A percentile compares a stretch with the other conserved stretches of the same genome.
Evolutionary conservation across 2,113 vertebrate genomes (phyloP).

Genomic region (Alligator sinensis): DNA sequence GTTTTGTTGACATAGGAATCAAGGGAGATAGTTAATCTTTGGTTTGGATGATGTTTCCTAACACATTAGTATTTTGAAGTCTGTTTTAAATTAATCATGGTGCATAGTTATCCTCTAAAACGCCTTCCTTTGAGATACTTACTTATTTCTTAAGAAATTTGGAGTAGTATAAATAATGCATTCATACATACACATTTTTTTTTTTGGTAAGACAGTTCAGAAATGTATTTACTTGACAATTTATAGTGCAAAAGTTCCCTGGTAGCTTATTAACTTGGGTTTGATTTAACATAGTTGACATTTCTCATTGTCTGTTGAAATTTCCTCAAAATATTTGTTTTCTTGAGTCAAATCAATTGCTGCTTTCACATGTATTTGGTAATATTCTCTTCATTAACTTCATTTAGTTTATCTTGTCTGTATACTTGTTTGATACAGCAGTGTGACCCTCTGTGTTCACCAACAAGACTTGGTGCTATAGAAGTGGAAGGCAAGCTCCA

Average conservation of each 20-base stretch:
- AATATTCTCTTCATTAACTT: slow-evolving; percentile 1
- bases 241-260: slow-evolving; percentile 14
- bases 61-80: background rate
- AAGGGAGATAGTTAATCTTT: background rate
- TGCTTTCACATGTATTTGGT: background rate
- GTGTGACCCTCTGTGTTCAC: background rate
- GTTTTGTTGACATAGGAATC: background rate
- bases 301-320: background rate
- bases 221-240: background rate
- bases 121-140: background rate
- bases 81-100: background rate
- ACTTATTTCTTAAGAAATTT: background rate
- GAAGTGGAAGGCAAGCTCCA: background rate
- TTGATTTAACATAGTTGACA: background rate
- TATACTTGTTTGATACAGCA: background rate
- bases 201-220: background rate
- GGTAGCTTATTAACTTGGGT: accelerated
- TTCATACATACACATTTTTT: background rate
- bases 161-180: background rate
- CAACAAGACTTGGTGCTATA: background rate
- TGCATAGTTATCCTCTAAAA: background rate
- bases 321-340: background rate
- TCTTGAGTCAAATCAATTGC: slow-evolving; percentile 12
- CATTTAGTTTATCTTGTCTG: background rate
- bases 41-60: background rate